Percentiles rank a stretch among this genome's conserved stretches.
phyloP scores from a whole-genome alignment of 2,888 invertebrate genomes.

The Chymomyza caudatula region DNA sequence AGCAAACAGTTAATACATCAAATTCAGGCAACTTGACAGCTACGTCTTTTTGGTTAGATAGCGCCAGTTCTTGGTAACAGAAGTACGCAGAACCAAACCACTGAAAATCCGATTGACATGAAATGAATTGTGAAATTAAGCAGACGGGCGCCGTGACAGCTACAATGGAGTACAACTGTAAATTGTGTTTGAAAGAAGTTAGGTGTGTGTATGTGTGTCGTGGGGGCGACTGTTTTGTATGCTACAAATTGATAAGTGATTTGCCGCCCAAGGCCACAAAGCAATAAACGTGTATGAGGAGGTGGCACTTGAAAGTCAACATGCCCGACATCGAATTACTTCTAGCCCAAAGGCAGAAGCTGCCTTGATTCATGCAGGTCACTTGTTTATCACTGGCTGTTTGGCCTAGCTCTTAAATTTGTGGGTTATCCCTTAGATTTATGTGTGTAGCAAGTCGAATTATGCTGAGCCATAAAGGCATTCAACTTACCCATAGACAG shows the following conservation, averaged over 20 bases:
- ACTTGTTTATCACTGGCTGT: neutral
- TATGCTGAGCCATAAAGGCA: neutral
- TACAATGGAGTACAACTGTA: conserved; percentile 10
- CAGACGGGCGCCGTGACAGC: conserved; percentile 27
- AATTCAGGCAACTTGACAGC: conserved; percentile 58
- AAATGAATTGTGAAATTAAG: conserved; percentile 72
- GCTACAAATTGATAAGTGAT: conserved; percentile 60
- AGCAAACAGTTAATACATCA: conserved; percentile 65
- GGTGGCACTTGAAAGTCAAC: conserved; percentile 53
- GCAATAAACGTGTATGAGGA: conserved; percentile 50
- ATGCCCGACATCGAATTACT: neutral
- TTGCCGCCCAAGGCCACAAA: conserved; percentile 11
- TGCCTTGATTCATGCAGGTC: neutral
- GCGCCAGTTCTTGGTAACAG: conserved; percentile 20
- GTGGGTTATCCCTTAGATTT: neutral
- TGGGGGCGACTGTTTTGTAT: conserved; percentile 9
- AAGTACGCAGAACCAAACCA: conserved; percentile 19
- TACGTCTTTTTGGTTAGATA: conserved; percentile 33
- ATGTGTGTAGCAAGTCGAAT: neutral
- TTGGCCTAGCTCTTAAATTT: neutral
- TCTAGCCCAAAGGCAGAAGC: no score
- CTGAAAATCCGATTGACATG: conserved; percentile 66
- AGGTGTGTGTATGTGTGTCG: conserved; percentile 28
- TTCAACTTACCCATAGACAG: neutral
- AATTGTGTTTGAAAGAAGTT: conserved; percentile 15